Evolutionary conservation across 2,797 vertebrate genomes (phyloP).

Genomic region (Molossus alvarezi): DNA sequence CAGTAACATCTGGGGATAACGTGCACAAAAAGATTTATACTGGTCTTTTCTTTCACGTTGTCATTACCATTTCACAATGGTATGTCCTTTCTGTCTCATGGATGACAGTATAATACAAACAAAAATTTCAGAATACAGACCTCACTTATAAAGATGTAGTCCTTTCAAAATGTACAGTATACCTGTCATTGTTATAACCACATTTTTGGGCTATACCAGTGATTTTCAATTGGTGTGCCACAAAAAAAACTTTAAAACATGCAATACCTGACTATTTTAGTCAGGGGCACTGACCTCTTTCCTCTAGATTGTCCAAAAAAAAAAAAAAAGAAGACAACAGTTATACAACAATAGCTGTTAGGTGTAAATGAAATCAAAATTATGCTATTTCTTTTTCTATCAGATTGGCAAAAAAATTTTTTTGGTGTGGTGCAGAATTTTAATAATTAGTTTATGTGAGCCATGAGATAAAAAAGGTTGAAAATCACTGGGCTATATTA

Average conservation of each 20-base stretch:
- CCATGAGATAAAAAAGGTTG: background rate
- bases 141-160: background rate
- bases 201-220: background rate
- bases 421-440: background rate
- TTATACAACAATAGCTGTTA: background rate
- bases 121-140: constrained; percentile 39
- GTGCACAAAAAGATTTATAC: constrained; percentile 56
- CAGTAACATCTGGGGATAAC: constrained; percentile 50
- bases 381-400: background rate
- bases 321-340: background rate
- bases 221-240: background rate
- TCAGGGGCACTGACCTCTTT: background rate
- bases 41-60: constrained; percentile 30
- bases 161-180: constrained; percentile 46
- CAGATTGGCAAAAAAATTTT: background rate
- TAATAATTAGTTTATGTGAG: background rate
- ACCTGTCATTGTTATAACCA: background rate
- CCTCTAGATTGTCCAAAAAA: background rate
- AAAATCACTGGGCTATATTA: background rate
- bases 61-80: constrained; percentile 1
- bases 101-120: constrained; percentile 26
- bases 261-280: background rate
- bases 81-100: constrained; percentile 15
- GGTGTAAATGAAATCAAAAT: background rate
- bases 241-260: background rate